A percentile compares a stretch with the other conserved stretches of the same genome.
These are phyloP conservation scores for Connochaetes taurinus DNA, from an alignment of 2,113 vertebrate genomes.

Conservation along the genomic window DNA sequence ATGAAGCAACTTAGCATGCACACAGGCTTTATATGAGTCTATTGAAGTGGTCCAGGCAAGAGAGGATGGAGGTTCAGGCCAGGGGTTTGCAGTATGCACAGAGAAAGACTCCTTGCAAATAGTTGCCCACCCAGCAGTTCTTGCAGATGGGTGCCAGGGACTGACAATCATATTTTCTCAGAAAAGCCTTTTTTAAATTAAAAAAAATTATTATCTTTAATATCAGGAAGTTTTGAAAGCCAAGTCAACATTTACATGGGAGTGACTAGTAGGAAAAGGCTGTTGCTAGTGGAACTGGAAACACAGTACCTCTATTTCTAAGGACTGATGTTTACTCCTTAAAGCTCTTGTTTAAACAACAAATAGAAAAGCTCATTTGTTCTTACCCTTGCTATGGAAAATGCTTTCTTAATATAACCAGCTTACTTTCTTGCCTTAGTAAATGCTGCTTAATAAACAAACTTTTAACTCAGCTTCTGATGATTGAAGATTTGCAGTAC, in stretches of 20 bases:
- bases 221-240: not conserved
- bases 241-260: not conserved
- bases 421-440: not conserved
- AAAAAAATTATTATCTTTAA: not conserved
- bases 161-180: not conserved
- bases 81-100: rapidly evolving
- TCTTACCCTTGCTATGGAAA: not conserved
- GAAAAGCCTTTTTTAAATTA: not conserved
- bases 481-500: not conserved
- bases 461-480: not conserved
- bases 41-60: not conserved
- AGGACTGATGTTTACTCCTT: not conserved
- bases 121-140: not conserved
- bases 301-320: not conserved
- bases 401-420: not conserved
- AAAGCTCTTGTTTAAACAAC: not conserved
- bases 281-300: not conserved
- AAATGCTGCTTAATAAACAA: not conserved
- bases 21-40: not conserved
- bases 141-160: not conserved
- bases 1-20: not conserved
- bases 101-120: not conserved
- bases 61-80: not conserved
- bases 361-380: not conserved
- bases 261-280: not conserved